phyloP scores from a whole-genome alignment of 2,797 vertebrate genomes.

The Mormyrops attenuatus region DNA sequence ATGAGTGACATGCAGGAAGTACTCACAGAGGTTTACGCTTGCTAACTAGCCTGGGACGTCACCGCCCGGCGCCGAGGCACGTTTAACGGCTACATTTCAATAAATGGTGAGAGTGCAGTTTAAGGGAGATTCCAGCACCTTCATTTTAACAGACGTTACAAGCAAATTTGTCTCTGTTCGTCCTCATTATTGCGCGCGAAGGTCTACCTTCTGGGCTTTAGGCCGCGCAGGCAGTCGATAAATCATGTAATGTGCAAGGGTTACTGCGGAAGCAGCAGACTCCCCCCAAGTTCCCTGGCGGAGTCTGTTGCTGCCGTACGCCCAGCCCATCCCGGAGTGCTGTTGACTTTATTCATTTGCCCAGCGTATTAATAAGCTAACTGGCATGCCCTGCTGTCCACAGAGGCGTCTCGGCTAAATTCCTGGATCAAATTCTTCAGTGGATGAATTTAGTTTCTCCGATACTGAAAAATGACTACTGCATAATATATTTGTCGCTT shows the following conservation, averaged over 20 bases:
- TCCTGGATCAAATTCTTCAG: not conserved
- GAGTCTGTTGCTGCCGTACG: not conserved
- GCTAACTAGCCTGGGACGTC: not conserved
- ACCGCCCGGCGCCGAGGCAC: not conserved
- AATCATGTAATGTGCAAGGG: not conserved
- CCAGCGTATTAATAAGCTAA: not conserved
- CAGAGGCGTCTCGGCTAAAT: not conserved
- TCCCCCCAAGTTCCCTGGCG: not conserved
- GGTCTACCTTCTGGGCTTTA: not conserved
- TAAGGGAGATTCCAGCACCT: not conserved
- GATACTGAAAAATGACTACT: not conserved
- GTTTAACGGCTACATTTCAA: not conserved
- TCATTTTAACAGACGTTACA: not conserved
- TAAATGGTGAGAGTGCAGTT: not conserved
- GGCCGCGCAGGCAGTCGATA: not conserved
- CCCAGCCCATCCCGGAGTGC: not conserved
- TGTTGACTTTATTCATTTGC: not conserved
- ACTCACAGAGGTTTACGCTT: not conserved
- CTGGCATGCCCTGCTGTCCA: not conserved
- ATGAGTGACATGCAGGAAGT: not conserved
- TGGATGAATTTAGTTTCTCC: not conserved
- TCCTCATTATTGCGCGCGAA: slow-evolving; percentile 18
- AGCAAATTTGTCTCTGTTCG: slow-evolving; percentile 10
- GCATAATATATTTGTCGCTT: not conserved
- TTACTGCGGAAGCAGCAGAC: not conserved